These are phyloP conservation scores for Coremacera marginata DNA, from an alignment of 2,888 invertebrate species.

Conservation along the genomic window DNA sequence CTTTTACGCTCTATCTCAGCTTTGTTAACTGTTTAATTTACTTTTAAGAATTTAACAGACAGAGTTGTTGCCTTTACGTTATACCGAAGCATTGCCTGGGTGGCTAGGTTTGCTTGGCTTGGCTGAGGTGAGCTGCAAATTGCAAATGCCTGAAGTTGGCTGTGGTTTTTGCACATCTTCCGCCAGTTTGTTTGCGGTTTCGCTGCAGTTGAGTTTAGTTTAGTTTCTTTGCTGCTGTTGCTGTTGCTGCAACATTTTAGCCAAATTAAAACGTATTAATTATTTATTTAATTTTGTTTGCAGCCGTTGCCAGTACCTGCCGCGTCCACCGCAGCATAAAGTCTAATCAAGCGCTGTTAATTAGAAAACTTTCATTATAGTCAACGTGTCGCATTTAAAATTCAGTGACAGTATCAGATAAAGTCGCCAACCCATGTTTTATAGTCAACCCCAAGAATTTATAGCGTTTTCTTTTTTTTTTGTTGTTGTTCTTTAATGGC, in stretches of 20 bases:
- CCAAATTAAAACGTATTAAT: conserved; percentile 37
- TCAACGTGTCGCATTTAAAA: neutral
- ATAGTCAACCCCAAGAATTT: neutral
- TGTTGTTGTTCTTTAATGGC: neutral
- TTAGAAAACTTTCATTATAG: conserved; percentile 26
- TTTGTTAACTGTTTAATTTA: conserved; percentile 17
- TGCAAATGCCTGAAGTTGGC: neutral
- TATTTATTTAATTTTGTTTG: conserved; percentile 34
- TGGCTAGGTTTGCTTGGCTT: neutral
- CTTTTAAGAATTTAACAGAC: neutral
- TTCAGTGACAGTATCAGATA: neutral
- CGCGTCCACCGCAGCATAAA: neutral
- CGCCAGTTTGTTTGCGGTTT: conserved; percentile 2
- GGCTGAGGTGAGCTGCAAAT: neutral
- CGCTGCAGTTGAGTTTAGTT: neutral
- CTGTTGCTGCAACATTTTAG: conserved; percentile 30
- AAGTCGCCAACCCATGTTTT: neutral
- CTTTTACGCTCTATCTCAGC: neutral
- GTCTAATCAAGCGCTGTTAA: conserved; percentile 30
- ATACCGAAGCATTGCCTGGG: neutral
- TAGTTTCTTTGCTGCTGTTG: neutral
- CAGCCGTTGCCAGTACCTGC: neutral
- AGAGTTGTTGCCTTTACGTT: neutral
- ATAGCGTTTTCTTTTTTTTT: neutral
- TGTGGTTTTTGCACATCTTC: neutral